A percentile compares a stretch with the other conserved stretches of the same genome.
These are phyloP conservation scores for Diarsia brunnea DNA, from an alignment of 2,888 invertebrate genomes.

Conservation along the genomic window DNA sequence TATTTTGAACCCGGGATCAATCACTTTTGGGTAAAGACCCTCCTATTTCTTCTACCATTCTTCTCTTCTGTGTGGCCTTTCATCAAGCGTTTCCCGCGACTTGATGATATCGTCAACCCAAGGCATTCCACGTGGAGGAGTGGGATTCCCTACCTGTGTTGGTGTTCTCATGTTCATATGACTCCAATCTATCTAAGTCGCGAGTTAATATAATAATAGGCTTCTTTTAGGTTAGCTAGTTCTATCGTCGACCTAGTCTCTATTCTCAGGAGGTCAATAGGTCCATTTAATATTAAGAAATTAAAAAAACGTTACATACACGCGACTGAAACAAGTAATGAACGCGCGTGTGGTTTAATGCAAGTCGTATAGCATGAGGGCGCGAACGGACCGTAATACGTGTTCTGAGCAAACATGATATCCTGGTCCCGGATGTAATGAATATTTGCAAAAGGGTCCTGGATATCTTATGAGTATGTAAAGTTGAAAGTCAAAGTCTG, in stretches of 20 bases:
- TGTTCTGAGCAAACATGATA: constrained; percentile 41
- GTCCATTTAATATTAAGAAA: too few species aligned
- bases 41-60: neutral
- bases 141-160: too few species aligned
- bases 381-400: neutral
- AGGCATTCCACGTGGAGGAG: too few species aligned
- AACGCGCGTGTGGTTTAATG: neutral
- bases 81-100: neutral
- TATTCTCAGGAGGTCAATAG: too few species aligned
- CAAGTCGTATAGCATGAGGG: neutral
- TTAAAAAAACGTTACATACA: neutral
- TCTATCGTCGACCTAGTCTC: too few species aligned
- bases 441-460: constrained; percentile 38
- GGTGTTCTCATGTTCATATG: too few species aligned
- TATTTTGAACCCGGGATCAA: neutral
- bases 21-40: neutral
- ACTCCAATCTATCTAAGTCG: too few species aligned
- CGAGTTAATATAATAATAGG: too few species aligned
- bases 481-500: constrained; percentile 32
- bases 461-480: constrained; percentile 24
- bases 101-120: neutral
- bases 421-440: constrained; percentile 37
- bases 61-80: neutral
- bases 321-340: neutral
- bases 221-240: too few species aligned